Evolutionary conservation across 2,888 invertebrate species (phyloP), one percentile per base, ranked within the genome.

Genomic region (Mesorhabditis sp.): DNA sequence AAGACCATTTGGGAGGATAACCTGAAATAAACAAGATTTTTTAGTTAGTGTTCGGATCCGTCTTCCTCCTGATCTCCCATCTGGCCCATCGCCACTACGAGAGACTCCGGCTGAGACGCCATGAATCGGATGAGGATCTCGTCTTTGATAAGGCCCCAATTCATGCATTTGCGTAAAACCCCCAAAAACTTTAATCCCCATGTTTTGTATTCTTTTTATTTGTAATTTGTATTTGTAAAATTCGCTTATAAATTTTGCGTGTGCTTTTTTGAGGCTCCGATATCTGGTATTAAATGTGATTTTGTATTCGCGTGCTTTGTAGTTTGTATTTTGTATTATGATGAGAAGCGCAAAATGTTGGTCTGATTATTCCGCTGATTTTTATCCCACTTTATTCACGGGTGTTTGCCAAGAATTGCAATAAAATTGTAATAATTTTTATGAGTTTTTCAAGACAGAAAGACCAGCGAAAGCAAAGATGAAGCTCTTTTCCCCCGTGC

Each of bases 11-110:
- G 28, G 28, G 28, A 28, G 28, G 28, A 28, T 1, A 28, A 2
- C 28, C 28, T 28, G 28, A 28, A 28, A 28, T 28, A 28, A 28
- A 28, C 28, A 28, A 28, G 28, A 10, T n/a, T n/a, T 50, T 50
- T 50, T n/a, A 50, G 58, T 50, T 50, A 10, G 58, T 50, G 7
- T 50, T 50, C n/a, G 58, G 58, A 2, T 13, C 58, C 58, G 58
- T n/a, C n/a, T 50, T 50, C 58, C 58, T 50, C 1, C 7, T 50
- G 2, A n/a, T 50, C n/a, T 10, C 58, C 58, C 58, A 50, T 50
- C 58, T 50, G n/a, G 58, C 58, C 58, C n/a, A 50, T n/a, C 58
- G n/a, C 2, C 58, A 50, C n/a, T 50, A 50, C n/a, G 58, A 50
- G 58, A 50, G 58, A 50, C n/a, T 50, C 10, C 7, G 58, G n/a